Percentiles rank a stretch among this genome's conserved stretches.
Conservation (phyloP, 2,113 vertebrate species). For the Pterocles orientalis region DNA sequence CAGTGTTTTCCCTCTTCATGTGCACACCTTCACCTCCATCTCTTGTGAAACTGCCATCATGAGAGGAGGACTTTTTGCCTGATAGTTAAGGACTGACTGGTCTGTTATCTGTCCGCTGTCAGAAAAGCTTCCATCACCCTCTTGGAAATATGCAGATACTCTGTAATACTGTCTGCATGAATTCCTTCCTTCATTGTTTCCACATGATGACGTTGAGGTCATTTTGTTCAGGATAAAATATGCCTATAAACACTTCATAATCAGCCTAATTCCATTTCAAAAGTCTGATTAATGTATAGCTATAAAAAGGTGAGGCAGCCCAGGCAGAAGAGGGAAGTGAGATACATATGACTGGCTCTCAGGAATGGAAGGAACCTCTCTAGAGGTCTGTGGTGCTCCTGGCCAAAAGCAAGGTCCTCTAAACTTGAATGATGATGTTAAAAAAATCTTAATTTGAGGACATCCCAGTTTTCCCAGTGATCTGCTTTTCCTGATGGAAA, state of each 20-base stretch:
- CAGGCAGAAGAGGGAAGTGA: not conserved
- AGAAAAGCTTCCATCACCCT: not conserved
- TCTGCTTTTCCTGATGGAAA: not conserved
- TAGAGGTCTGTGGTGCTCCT: not conserved
- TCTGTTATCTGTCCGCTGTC: not conserved
- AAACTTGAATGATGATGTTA: not conserved
- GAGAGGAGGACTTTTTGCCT: not conserved
- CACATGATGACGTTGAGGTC: not conserved
- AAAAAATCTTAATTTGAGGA: not conserved
- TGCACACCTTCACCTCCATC: not conserved
- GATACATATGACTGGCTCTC: not conserved
- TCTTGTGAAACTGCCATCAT: not conserved
- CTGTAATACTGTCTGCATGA: not conserved
- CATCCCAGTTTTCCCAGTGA: not conserved
- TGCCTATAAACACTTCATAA: not conserved
- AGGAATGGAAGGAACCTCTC: not conserved
- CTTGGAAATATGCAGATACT: not conserved
- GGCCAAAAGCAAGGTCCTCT: not conserved
- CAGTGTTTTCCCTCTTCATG: not conserved
- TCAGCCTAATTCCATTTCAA: not conserved
- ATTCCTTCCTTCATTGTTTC: not conserved
- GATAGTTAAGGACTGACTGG: not conserved
- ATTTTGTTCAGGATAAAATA: not conserved
- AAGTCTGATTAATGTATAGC: not conserved
- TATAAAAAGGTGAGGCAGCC: not conserved